Conservation (phyloP, 2,888 invertebrate genomes). For the Aphrophora alni region DNA sequence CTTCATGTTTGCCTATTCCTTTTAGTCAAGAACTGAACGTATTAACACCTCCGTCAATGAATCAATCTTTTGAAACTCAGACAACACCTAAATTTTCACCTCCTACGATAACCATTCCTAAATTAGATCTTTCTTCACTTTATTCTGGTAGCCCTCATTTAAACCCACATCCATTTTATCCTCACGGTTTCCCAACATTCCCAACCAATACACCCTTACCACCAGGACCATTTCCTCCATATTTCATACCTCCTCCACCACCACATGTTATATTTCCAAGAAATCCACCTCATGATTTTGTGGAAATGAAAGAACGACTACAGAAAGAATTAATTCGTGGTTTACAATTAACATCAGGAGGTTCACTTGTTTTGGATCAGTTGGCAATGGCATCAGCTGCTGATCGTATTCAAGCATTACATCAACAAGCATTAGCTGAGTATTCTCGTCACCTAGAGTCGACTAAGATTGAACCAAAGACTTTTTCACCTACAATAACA, state of each 20-base stretch:
- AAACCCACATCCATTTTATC: slow-evolving; percentile 27
- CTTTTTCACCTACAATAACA: slow-evolving; percentile 30
- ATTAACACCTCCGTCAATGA: slow-evolving; percentile 1
- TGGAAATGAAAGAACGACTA: slow-evolving; percentile 69
- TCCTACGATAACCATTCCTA: slow-evolving; percentile 19
- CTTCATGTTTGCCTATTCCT: background rate
- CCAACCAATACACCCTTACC: slow-evolving; percentile 23
- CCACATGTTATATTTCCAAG: slow-evolving; percentile 62
- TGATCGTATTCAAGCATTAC: slow-evolving; percentile 50
- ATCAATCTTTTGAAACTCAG: background rate
- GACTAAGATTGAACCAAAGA: slow-evolving; percentile 54
- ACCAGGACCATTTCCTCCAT: slow-evolving; percentile 57
- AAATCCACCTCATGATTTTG: slow-evolving; percentile 62
- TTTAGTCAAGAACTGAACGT: slow-evolving; percentile 20
- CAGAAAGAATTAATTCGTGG: slow-evolving; percentile 70
- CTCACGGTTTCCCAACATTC: slow-evolving; percentile 33
- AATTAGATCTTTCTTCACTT: slow-evolving; percentile 35
- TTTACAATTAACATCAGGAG: slow-evolving; percentile 73
- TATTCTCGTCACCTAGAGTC: slow-evolving; percentile 44
- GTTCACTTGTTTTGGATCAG: slow-evolving; percentile 63
- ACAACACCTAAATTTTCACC: slow-evolving; percentile 6
- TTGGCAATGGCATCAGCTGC: slow-evolving; percentile 42
- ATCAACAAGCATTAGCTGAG: slow-evolving; percentile 49
- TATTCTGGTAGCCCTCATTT: slow-evolving; percentile 21
- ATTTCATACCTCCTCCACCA: slow-evolving; percentile 68